Conservation (phyloP, 2,888 invertebrate species). For the Leptinotarsa rubiginosa region DNA sequence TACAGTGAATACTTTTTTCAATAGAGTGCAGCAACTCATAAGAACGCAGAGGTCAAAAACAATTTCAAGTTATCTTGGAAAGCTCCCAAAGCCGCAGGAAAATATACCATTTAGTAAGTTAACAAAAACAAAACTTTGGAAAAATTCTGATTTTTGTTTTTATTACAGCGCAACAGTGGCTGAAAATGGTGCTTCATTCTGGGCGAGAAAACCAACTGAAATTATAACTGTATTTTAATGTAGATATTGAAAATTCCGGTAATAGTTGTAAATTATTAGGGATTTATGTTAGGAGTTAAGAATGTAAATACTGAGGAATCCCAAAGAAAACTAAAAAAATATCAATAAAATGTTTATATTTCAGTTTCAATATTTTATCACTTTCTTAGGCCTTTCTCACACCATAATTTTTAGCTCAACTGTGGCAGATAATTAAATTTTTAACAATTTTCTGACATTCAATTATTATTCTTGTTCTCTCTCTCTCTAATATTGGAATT, state of each 20-base stretch:
- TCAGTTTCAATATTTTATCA: background rate
- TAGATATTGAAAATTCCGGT: background rate
- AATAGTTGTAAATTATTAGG: background rate
- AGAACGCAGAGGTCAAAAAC: conserved; percentile 72
- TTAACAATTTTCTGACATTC: too few species aligned
- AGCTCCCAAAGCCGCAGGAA: conserved; percentile 73
- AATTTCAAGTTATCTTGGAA: conserved; percentile 74
- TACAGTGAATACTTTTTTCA: conserved; percentile 44
- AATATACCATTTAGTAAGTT: conserved; percentile 73
- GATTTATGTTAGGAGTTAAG: background rate
- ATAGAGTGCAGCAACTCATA: conserved; percentile 79
- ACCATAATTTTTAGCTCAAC: too few species aligned
- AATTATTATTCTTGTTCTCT: too few species aligned
- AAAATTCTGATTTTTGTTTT: conserved; percentile 24
- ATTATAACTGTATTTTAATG: conserved; percentile 47
- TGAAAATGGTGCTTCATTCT: conserved; percentile 77
- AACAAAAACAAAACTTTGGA: too few species aligned
- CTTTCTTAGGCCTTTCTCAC: too few species aligned
- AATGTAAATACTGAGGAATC: conserved; percentile 8
- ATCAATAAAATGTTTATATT: background rate
- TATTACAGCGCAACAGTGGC: conserved; percentile 76
- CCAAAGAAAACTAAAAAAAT: conserved; percentile 1
- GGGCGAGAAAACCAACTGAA: conserved; percentile 76
- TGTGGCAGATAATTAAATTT: too few species aligned
- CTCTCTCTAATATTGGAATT: too few species aligned